Percentiles rank a stretch among this genome's conserved stretches.
These are phyloP conservation scores for Solen grandis DNA, from an alignment of 1,140 invertebrate genomes.

Conservation along the genomic window DNA sequence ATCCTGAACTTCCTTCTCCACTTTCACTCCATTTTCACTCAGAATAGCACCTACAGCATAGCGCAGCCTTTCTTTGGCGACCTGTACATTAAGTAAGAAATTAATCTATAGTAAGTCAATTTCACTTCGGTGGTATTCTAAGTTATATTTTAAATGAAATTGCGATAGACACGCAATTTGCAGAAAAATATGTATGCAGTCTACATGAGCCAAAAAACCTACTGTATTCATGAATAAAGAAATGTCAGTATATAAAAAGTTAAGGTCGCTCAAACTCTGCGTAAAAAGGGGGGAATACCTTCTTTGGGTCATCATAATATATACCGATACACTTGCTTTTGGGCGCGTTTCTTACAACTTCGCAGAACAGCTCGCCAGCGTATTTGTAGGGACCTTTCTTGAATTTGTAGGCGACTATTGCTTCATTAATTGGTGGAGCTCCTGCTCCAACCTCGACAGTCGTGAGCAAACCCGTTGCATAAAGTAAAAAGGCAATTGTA, in stretches of 20 bases:
- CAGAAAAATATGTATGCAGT: no score
- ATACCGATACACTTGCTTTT: conserved; percentile 78
- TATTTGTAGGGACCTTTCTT: conserved; percentile 80
- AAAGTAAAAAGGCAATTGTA: conserved; percentile 13
- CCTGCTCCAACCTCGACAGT: conserved; percentile 73
- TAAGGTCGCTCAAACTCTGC: neutral
- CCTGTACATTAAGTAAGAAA: no score
- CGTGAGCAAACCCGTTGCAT: conserved; percentile 7
- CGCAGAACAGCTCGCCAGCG: conserved; percentile 78
- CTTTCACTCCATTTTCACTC: conserved; percentile 67
- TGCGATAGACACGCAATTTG: no score
- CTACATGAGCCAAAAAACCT: no score
- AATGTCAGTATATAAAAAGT: neutral
- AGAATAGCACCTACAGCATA: conserved; percentile 80
- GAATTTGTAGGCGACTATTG: conserved; percentile 80
- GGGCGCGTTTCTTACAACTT: conserved; percentile 77
- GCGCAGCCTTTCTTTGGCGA: conserved; percentile 72
- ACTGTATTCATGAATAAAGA: neutral
- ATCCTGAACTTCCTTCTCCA: conserved; percentile 59
- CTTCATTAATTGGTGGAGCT: conserved; percentile 74
- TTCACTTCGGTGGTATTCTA: no score
- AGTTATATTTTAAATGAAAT: no score
- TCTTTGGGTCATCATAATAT: conserved; percentile 81
- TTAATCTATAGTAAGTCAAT: no score
- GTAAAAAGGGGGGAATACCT: conserved; percentile 67